A percentile compares a stretch with the other conserved stretches of the same genome.
These are phyloP conservation scores for Urosaurus nigricauda DNA, from an alignment of 2,797 vertebrate genomes.

Conservation along the genomic window DNA sequence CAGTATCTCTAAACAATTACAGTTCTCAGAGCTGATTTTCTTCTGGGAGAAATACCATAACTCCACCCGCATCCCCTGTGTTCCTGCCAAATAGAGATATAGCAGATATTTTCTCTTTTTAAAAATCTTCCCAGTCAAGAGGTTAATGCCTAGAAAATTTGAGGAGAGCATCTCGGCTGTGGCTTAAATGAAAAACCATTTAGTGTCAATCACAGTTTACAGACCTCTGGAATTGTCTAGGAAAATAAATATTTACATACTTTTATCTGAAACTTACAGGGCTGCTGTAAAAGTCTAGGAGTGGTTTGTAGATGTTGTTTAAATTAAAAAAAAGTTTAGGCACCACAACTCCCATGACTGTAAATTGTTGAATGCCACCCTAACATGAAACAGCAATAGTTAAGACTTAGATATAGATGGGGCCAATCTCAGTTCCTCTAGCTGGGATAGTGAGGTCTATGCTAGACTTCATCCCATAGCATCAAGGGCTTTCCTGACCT, in stretches of 20 bases:
- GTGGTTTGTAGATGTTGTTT: not conserved
- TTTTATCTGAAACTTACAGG: not conserved
- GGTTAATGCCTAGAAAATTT: conserved; percentile 60
- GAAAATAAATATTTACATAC: not conserved
- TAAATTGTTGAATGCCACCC: not conserved
- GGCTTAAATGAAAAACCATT: not conserved
- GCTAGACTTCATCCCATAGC: not conserved
- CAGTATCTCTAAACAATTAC: not conserved
- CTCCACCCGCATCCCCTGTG: not conserved
- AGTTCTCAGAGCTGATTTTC: conserved; percentile 30
- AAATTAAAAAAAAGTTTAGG: not conserved
- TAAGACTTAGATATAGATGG: not conserved
- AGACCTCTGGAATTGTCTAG: not conserved
- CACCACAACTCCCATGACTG: not conserved
- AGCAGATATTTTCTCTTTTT: not conserved
- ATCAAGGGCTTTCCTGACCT: not conserved
- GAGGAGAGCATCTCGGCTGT: conserved; percentile 47
- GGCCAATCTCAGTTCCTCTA: not conserved
- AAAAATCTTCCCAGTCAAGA: conserved; percentile 43
- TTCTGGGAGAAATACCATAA: conserved; percentile 25
- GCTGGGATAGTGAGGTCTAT: not conserved
- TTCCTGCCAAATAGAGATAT: not conserved
- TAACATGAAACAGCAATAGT: not conserved
- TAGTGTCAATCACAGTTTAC: not conserved
- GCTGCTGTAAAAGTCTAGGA: not conserved